Conservation (phyloP, 2,888 invertebrate genomes). For the Cactoblastis cactorum region DNA sequence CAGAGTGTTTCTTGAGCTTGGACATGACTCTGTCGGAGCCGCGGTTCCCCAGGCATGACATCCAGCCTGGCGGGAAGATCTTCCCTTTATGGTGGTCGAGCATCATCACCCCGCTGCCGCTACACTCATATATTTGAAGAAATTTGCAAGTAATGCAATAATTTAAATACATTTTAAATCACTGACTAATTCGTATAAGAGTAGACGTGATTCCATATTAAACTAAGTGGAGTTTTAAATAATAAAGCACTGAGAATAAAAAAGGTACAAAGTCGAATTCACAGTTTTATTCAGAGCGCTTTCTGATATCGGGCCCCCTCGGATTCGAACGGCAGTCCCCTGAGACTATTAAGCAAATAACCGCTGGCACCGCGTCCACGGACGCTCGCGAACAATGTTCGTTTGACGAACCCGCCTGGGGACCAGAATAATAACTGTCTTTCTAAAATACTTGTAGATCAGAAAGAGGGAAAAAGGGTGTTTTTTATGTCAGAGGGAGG, state of each 20-base stretch:
- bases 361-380: constrained; percentile 4
- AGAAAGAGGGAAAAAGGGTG: not conserved
- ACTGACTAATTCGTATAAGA: not conserved
- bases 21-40: too few species aligned
- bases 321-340: constrained; percentile 10
- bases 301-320: not conserved
- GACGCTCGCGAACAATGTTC: constrained; percentile 6
- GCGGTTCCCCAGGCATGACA: too few species aligned
- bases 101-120: too few species aligned
- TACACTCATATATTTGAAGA: too few species aligned
- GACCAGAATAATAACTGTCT: not conserved
- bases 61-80: too few species aligned
- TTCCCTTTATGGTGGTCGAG: too few species aligned
- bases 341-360: constrained; percentile 18
- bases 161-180: not conserved
- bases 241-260: not conserved
- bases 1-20: too few species aligned
- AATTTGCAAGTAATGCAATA: too few species aligned
- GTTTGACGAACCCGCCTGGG: not conserved
- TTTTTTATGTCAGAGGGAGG: too few species aligned
- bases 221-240: not conserved
- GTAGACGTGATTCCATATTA: not conserved
- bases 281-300: not conserved
- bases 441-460: not conserved
- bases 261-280: not conserved